Evolutionary conservation across 2,113 vertebrate species (phyloP), one percentile per base, ranked within the genome.

Genomic region (Benthochromis sp.): DNA sequence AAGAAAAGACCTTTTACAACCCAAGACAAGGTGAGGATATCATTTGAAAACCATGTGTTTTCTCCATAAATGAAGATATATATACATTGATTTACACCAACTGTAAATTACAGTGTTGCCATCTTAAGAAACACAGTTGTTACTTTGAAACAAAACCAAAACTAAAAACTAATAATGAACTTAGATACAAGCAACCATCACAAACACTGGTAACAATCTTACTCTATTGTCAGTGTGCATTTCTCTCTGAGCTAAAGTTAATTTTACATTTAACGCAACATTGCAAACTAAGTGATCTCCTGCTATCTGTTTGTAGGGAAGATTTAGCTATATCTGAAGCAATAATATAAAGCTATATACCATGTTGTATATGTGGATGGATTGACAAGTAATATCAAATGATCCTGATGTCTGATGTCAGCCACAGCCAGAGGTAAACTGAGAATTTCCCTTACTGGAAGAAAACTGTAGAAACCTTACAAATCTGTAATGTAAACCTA

Each of bases 381-480:
- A 29, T 8, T 76, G 9, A 47, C 9, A 10, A 82, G 34, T 29
- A 36, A 9, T 43, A 78, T 90, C 47, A 29, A 36, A 79, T 53
- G 47, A 57, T 54, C 40, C 40, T 10, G 0, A 29, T 47, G 21
- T 73, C 13, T 47, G 40, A 73, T 19, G 50, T 57, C 17, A 84
- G 61, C 38, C 16, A 12, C 9, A 47, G n/a, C 43, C 40, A 47
- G 21, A 73, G 16, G 14, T 73, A 73, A 73, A 47, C 21, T 73
- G 76, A 16, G 8, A 73, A 59, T 54, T 50, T 53, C 4, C 6
- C 36, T 85, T 88, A 36, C 82, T 61, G 52, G 55, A 84, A 81
- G 24, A 83, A 66, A 66, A 73, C 9, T 9, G 53, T 66, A 66
- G 43, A 47, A 76, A 86, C 36, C 73, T 52, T 84, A 21, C 43